phyloP scores from a whole-genome alignment of 2,888 invertebrate genomes.

The Cephus pygmeus region DNA sequence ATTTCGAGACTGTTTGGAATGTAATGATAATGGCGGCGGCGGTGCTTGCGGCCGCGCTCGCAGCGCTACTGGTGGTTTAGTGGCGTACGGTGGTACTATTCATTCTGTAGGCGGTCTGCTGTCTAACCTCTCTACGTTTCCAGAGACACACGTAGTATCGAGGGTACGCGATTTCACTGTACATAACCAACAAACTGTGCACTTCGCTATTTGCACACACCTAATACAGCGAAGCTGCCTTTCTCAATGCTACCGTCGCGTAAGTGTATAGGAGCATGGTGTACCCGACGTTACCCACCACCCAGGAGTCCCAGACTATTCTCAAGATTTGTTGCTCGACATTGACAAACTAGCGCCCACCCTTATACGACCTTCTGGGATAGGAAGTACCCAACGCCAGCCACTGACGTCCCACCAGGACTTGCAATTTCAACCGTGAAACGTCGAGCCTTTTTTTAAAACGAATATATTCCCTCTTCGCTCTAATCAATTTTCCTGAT shows the following conservation, averaged over 20 bases:
- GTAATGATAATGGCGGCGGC: not conserved
- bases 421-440: constrained; percentile 2
- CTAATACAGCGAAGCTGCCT: not conserved
- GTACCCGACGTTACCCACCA: not conserved
- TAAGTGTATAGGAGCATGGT: not conserved
- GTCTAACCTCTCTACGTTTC: not conserved
- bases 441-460: not conserved
- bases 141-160: not conserved
- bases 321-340: constrained; percentile 51
- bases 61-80: not conserved
- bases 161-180: not conserved
- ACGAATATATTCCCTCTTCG: not conserved
- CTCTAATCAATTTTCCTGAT: not conserved
- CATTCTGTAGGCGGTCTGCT: not conserved
- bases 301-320: constrained; percentile 22
- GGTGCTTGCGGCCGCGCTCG: not conserved
- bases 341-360: constrained; percentile 42
- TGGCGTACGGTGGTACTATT: not conserved
- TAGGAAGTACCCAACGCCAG: not conserved
- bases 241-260: not conserved
- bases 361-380: not conserved
- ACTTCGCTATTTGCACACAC: not conserved
- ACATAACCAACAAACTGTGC: not conserved
- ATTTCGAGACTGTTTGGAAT: not conserved
- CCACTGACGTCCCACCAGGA: not conserved